A percentile compares a stretch with the other conserved stretches of the same genome.
These are phyloP conservation scores for Diarsia dahlii DNA, from an alignment of 2,888 invertebrate species.

Conservation along the genomic window DNA sequence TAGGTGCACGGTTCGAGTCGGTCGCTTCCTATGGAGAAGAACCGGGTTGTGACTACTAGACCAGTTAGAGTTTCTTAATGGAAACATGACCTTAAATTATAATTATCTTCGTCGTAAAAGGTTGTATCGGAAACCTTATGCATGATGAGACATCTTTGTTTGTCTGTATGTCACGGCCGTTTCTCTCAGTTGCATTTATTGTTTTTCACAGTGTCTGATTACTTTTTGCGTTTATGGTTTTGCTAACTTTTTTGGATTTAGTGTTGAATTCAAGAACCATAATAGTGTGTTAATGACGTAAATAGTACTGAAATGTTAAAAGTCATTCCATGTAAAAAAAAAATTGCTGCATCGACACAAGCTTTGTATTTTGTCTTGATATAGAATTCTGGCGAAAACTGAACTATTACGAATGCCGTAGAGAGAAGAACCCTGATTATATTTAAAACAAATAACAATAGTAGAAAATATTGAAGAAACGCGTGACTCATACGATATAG, in stretches of 20 bases:
- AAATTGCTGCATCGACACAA: background rate
- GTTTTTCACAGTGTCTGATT: background rate
- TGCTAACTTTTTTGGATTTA: slow-evolving; percentile 4
- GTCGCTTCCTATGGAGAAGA: no score
- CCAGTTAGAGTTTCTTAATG: background rate
- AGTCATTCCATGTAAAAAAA: background rate
- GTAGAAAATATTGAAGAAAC: background rate
- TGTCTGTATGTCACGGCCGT: slow-evolving; percentile 26
- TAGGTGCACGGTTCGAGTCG: no score
- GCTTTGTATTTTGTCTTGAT: no score
- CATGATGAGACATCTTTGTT: slow-evolving; percentile 2
- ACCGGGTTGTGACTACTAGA: background rate
- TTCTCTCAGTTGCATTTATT: background rate
- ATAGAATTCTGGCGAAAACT: background rate
- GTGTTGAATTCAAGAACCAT: slow-evolving; percentile 1
- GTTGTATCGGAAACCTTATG: background rate
- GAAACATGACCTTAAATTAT: background rate
- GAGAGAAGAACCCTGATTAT: background rate
- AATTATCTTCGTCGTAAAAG: background rate
- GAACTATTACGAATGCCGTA: background rate
- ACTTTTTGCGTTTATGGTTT: background rate
- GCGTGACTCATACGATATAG: background rate
- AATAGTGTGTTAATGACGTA: slow-evolving; percentile 7
- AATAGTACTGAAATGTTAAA: background rate
- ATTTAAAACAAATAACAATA: background rate